Base-by-base conservation (phyloP, 2,888 invertebrate genomes). In the Sclerodermus sp. region DNA sequence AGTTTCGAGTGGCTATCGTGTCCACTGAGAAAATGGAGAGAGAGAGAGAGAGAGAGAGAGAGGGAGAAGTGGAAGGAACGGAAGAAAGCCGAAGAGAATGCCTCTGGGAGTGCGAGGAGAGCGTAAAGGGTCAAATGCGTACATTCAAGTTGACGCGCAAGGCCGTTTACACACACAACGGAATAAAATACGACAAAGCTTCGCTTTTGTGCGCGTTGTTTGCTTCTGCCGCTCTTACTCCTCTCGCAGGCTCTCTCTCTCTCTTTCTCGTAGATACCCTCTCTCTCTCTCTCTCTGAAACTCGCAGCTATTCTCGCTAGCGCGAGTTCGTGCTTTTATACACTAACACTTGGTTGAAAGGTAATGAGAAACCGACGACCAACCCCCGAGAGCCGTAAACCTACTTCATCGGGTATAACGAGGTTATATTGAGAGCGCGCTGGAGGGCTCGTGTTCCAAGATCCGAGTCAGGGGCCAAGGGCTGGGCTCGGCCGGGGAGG, bases 311-410 rank as follows among this genome's bases (percentile, higher is more conserved):
- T 36, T 36, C 37, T 8, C 5, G 12, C 9, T 23, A 3, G 23
- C 23, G 23, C 3, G 23, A 23, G 23, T 23, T 23, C 4, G 8
- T 23, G 23, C 23, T 23, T 23, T 23, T 23, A 23, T 23, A 23
- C 4, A 23, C 23, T 8, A 23, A 23, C 23, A 23, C 23, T 23
- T 23, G 23, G 23, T 23, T 23, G 23, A 23, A 23, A 23, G 57
- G 55, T 52, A 57, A 62, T 55, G 53, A 53, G 61, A 60, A 56
- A 62, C 55, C 51, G 49, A 44, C 51, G 54, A 48, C 47, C 50
- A 47, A 40, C 51, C 53, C 47, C 38, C 18, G 43, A 44, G 40
- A 14, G 42, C 36, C 47, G 31, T 39, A 37, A 44, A 49, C 44
- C 48, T 38, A 56, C 46, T 45, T 56, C 49, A 52, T 12, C 47